Base-by-base conservation (phyloP, 2,888 invertebrate genomes). In the Pandemis heparana region DNA sequence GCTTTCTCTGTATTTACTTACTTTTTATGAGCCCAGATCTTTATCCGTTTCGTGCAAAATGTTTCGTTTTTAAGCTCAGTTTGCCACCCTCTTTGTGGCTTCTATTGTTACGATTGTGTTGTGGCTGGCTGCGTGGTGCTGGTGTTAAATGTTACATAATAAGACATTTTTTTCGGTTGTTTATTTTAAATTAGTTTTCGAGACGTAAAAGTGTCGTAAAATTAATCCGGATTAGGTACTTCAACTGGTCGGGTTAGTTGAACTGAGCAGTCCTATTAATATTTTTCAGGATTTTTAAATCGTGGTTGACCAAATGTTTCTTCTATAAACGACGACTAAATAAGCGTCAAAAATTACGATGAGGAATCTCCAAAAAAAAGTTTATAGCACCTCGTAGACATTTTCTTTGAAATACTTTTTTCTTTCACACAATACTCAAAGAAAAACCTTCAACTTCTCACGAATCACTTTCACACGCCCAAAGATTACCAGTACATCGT, bases 1-100 rank as follows among this genome's bases (percentile, higher is more conserved):
- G 71, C 77, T 75, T 85, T 81, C 83, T 82, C 82, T 85, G 85
- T 91, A 87, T 89, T 91, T 89, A 90, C 87, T 87, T 88, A 85
- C 83, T 88, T 89, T 87, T 89, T 90, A 88, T 85, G 87, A 86
- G 82, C 78, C 76, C 63, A 85, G 89, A 90, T 91, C 79, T 79
- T 88, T 90, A 90, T 91, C 90, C 81, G 76, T 75, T 82, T 79
- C 80, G 86, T 87, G 87, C 88, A 85, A 89, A 87, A 85, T 83
- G 85, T 85, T 85, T 83, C 82, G 80, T 76, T 82, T 78, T 77
- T 72, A 73, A 77, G 68, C 69, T n/a, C 38, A 62, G 66, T 71
- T 75, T 72, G 74, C 71, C 75, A 77, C 76, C 77, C 77, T 75
- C 70, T 79, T 77, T 77, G 78, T 71, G 76, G 79, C 74, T 75